phyloP scores from a whole-genome alignment of 2,888 invertebrate genomes.

The Lasioglossum pauxillum region DNA sequence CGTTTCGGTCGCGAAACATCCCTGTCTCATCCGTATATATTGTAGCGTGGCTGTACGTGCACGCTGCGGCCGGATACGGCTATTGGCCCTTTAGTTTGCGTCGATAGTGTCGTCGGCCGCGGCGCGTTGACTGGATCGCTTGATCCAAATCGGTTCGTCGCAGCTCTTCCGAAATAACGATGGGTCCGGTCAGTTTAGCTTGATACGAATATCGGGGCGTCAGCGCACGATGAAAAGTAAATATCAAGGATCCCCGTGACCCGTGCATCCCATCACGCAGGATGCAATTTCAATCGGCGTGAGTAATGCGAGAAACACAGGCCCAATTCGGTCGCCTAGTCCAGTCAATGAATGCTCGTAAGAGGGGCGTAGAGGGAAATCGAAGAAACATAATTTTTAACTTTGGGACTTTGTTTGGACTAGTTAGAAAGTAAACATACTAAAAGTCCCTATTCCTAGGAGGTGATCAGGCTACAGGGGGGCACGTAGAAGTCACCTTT shows the following conservation, averaged over 20 bases:
- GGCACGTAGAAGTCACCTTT: too few species aligned
- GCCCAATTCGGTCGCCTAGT: neutral
- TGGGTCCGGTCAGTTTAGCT: constrained; percentile 49
- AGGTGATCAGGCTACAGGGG: too few species aligned
- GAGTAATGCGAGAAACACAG: neutral
- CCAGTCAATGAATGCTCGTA: too few species aligned
- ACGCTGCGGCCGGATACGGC: neutral
- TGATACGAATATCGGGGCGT: neutral
- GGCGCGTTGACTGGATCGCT: constrained; percentile 4
- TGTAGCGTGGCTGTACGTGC: neutral
- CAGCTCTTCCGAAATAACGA: constrained; percentile 65
- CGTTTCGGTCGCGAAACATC: constrained; percentile 19
- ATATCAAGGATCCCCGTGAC: neutral
- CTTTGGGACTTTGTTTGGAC: too few species aligned
- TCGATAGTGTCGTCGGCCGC: constrained; percentile 3
- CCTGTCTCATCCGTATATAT: neutral
- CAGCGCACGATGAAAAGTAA: neutral
- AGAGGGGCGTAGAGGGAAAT: too few species aligned
- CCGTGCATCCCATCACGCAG: neutral
- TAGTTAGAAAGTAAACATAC: too few species aligned
- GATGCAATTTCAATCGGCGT: neutral
- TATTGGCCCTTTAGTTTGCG: constrained; percentile 1
- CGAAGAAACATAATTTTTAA: too few species aligned
- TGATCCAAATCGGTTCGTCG: neutral
- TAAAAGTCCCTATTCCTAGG: too few species aligned